These are phyloP conservation scores for Trematomus loennbergii DNA, from an alignment of 2,113 vertebrate genomes.

Conservation along the genomic window DNA sequence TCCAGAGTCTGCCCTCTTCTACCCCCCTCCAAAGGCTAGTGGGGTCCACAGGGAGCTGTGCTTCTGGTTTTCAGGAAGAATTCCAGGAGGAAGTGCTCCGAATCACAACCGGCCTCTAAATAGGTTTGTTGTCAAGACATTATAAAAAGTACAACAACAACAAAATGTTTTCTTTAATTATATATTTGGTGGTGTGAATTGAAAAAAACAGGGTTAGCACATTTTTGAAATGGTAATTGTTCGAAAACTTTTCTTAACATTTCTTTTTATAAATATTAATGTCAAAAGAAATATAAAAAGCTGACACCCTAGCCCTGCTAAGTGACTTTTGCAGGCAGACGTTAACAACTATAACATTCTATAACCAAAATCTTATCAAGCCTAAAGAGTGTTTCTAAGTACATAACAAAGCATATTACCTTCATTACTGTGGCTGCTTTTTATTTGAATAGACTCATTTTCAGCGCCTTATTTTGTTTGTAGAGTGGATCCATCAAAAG, in stretches of 20 bases:
- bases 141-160: too few species aligned
- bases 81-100: slow-evolving; percentile 23
- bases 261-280: too few species aligned
- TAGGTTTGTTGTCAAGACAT: slow-evolving; percentile 33
- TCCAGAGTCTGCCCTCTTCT: slow-evolving; percentile 33
- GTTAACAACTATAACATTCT: not conserved
- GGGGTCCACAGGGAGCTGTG: slow-evolving; percentile 76
- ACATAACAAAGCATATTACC: not conserved
- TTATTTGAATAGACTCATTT: not conserved
- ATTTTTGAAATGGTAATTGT: too few species aligned
- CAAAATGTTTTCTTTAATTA: too few species aligned
- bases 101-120: not conserved
- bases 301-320: too few species aligned
- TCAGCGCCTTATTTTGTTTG: slow-evolving; percentile 7
- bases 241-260: too few species aligned
- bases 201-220: too few species aligned
- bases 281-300: too few species aligned
- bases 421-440: not conserved
- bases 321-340: not conserved
- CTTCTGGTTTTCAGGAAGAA: slow-evolving; percentile 83
- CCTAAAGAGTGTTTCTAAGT: not conserved
- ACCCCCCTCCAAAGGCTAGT: slow-evolving; percentile 45
- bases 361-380: not conserved
- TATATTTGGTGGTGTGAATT: too few species aligned
- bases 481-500: not conserved